phyloP scores from a whole-genome alignment of 2,113 vertebrate genomes.

The Dendrocopos noguchii region DNA sequence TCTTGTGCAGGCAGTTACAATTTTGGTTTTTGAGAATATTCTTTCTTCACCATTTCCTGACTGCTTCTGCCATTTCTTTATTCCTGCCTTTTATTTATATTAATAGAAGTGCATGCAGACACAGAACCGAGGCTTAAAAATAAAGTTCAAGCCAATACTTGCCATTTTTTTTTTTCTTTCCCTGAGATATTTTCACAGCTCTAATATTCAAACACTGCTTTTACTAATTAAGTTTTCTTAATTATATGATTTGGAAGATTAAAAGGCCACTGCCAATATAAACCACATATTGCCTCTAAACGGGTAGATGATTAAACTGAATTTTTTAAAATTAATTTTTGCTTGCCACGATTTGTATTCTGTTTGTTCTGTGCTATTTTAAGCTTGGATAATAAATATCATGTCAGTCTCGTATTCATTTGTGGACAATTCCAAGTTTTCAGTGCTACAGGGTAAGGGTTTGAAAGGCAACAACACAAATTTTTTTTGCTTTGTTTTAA shows the following conservation, averaged over 20 bases:
- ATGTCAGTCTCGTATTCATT: conserved; percentile 52
- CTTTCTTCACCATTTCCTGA: conserved; percentile 34
- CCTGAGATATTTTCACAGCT: conserved; percentile 52
- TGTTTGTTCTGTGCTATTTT: conserved; percentile 69
- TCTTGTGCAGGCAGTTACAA: background rate
- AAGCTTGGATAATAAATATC: conserved; percentile 67
- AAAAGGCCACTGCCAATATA: conserved; percentile 65
- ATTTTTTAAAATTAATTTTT: conserved; percentile 72
- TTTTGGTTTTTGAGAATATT: background rate
- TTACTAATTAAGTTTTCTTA: conserved; percentile 66
- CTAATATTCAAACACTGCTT: conserved; percentile 54
- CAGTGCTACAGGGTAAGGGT: conserved; percentile 60
- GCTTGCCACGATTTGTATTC: conserved; percentile 69
- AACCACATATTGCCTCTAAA: conserved; percentile 68
- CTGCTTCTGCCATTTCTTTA: conserved; percentile 15
- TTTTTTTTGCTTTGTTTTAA: conserved; percentile 48
- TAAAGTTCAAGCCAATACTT: conserved; percentile 63
- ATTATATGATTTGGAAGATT: conserved; percentile 70
- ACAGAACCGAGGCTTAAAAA: conserved; percentile 44
- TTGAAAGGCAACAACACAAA: conserved; percentile 40
- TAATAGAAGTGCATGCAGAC: conserved; percentile 35
- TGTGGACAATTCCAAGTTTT: conserved; percentile 67
- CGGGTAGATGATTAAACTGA: conserved; percentile 68
- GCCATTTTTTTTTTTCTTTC: conserved; percentile 25
- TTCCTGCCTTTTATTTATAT: conserved; percentile 39